A percentile compares a stretch with the other conserved stretches of the same genome.
Conservation (phyloP, 1,140 invertebrate species). For the Scaptomyza hsui region DNA sequence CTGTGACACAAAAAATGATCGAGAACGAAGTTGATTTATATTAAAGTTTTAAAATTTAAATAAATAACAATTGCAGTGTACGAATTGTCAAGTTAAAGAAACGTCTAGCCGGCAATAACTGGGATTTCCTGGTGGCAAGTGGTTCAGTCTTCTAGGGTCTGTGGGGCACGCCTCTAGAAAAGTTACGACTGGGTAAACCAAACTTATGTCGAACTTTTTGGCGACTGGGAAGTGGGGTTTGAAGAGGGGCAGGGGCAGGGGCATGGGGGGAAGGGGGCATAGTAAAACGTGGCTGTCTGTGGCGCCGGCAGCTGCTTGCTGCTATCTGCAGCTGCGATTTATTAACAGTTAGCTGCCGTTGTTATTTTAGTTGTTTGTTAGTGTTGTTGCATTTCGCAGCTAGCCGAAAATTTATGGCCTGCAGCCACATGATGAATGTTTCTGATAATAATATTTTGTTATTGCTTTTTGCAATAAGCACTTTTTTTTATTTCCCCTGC, state of each 20-base stretch:
- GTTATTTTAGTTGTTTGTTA: constrained; percentile 51
- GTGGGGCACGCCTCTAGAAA: constrained; percentile 52
- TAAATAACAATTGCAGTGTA: neutral
- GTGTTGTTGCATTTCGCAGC: constrained; percentile 66
- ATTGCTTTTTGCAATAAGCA: constrained; percentile 65
- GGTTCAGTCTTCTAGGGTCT: constrained; percentile 40
- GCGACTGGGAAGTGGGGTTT: neutral
- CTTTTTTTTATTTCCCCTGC: constrained; percentile 14
- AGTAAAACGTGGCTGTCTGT: constrained; percentile 42
- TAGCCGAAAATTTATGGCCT: constrained; percentile 80
- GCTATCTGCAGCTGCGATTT: constrained; percentile 74
- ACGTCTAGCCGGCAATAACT: constrained; percentile 28
- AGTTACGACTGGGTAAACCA: constrained; percentile 50
- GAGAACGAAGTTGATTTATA: too few species aligned
- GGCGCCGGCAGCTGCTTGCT: constrained; percentile 67
- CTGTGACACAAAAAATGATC: too few species aligned
- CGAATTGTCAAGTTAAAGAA: constrained; percentile 1
- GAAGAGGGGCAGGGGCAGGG: neutral
- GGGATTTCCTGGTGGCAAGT: constrained; percentile 4
- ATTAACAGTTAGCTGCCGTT: constrained; percentile 75
- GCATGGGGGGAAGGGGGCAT: neutral
- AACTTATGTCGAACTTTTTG: constrained; percentile 43
- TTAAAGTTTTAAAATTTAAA: too few species aligned
- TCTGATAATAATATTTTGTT: constrained; percentile 83
- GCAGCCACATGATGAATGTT: constrained; percentile 82